Base-by-base conservation (phyloP, 2,888 invertebrate genomes). In the Drosophila dives region DNA sequence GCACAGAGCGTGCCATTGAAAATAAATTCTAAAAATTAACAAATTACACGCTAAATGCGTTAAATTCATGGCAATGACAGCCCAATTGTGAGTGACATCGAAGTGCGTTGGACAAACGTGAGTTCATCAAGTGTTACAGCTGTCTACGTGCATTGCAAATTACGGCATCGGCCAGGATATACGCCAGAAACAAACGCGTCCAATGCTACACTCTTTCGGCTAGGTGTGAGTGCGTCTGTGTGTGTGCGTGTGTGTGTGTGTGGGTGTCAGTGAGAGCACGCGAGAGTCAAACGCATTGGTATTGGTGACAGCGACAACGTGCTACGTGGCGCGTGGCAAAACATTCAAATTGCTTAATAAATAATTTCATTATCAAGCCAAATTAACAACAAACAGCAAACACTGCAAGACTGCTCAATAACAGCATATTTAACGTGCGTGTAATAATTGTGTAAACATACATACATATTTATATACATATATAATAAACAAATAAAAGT, bases 121-220 rank as follows among this genome's bases (percentile, higher is more conserved):
- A 42, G 56, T 60, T 55, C 20, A 59, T 29, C 12, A 32, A 23
- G 5, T 23, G 32, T 34, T 55, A 61, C 55, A 50, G 73, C 45
- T 62, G 66, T 75, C 60, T 33, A 58, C 56, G 63, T 50, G 76
- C 66, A 68, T 68, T 56, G 78, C 76, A 90, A 90, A 86, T 90
- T 90, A 86, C 86, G 85, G 85, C 85, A 90, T 85, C 77, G 80
- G 71, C 69, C 62, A 81, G 83, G 75, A 77, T 77, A 83, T 88
- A 85, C 83, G 88, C 65, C 75, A 83, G 75, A 42, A 73, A 56
- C 32, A 56, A 81, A 78, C 72, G 86, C 81, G 89, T 87, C 80
- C 88, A 80, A 81, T 69, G 85, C 72, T 68, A 83, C 81, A 65
- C 79, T 69, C 71, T 79, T 74, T 67, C 58, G 56, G 59, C 50